A percentile compares a stretch with the other conserved stretches of the same genome.
Evolutionary conservation across 2,797 vertebrate genomes (phyloP).

Genomic region (Eospalax fontanierii): DNA sequence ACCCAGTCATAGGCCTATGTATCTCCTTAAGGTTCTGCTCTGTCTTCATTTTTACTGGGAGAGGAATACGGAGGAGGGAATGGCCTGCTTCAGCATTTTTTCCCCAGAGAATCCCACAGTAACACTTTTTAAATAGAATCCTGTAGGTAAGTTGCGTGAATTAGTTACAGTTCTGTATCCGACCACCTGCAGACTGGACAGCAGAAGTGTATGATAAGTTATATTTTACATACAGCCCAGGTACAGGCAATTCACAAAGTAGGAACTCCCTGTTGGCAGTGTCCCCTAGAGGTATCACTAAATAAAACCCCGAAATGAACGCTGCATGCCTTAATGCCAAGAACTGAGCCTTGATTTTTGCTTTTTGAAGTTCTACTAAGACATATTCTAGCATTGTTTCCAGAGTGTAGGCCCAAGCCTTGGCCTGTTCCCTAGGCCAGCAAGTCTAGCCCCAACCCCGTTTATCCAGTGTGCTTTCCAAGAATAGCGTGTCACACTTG

Average conservation of each 20-base stretch:
- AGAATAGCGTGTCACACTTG: constrained; percentile 77
- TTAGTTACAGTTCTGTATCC: constrained; percentile 35
- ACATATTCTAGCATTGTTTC: constrained; percentile 25
- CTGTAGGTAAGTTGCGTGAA: constrained; percentile 15
- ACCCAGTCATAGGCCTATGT: neutral
- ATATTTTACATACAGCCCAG: constrained; percentile 15
- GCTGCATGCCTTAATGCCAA: neutral
- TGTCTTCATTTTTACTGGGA: constrained; percentile 14
- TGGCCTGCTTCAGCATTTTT: neutral
- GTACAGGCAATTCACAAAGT: neutral
- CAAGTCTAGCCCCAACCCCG: constrained; percentile 59
- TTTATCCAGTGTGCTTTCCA: constrained; percentile 78
- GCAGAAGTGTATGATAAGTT: neutral
- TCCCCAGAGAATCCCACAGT: constrained; percentile 32
- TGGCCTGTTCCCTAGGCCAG: neutral
- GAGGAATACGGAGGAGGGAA: neutral
- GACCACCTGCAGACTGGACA: constrained; percentile 37
- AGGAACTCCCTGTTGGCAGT: neutral
- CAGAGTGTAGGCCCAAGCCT: neutral
- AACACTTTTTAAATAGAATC: constrained; percentile 42
- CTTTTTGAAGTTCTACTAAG: neutral
- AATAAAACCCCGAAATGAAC: constrained; percentile 35
- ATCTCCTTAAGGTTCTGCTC: constrained; percentile 29
- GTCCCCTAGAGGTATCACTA: constrained; percentile 8
- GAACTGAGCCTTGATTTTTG: neutral